Evolutionary conservation across 2,797 vertebrate species (phyloP).

Genomic region (Eulemur mongoz): DNA sequence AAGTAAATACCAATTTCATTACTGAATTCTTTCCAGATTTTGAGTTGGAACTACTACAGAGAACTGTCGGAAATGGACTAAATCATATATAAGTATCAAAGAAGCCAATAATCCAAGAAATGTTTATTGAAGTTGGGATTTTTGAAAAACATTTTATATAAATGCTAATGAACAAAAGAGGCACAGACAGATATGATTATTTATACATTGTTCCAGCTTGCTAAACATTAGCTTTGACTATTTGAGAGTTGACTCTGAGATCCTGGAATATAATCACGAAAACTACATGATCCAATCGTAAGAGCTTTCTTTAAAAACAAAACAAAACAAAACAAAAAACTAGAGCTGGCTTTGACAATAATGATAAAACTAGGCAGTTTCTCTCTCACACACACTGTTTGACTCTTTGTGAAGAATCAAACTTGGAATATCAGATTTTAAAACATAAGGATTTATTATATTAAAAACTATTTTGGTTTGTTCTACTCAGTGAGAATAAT

Average conservation of each 20-base stretch:
- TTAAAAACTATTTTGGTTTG: not conserved
- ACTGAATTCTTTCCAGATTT: not conserved
- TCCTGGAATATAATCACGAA: not conserved
- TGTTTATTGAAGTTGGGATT: not conserved
- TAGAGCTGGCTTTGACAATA: not conserved
- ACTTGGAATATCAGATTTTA: not conserved
- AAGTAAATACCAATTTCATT: constrained; percentile 41
- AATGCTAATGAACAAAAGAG: constrained; percentile 3
- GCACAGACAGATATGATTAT: not conserved
- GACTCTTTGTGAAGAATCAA: not conserved
- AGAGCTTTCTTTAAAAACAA: constrained; percentile 21
- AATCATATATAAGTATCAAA: not conserved
- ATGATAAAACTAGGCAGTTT: not conserved
- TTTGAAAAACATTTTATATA: constrained; percentile 13
- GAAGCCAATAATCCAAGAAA: not conserved
- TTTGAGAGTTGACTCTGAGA: not conserved
- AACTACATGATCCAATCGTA: not conserved
- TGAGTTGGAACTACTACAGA: not conserved
- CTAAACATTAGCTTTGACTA: not conserved
- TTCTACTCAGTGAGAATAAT: not conserved
- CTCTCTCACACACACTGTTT: not conserved
- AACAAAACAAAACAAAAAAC: not conserved
- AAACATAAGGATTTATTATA: not conserved
- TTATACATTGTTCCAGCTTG: not conserved
- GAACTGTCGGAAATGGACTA: constrained; percentile 21